These are phyloP conservation scores for Tribolium castaneum DNA, from an alignment of 1,140 invertebrate genomes.

Conservation along the genomic window DNA sequence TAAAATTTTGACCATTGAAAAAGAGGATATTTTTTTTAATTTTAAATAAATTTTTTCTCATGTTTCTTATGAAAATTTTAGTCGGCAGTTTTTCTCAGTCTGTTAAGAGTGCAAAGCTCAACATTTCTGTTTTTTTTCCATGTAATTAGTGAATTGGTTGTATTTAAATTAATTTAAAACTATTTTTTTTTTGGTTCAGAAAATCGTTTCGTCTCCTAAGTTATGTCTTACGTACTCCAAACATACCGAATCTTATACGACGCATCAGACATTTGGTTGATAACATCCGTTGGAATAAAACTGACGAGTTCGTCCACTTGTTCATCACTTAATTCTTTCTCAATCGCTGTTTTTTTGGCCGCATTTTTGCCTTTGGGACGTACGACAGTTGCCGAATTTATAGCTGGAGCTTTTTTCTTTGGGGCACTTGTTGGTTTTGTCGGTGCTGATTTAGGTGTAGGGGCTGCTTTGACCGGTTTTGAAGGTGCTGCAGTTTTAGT, in stretches of 20 bases:
- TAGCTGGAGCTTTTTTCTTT: constrained; percentile 62
- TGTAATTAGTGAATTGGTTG: no score
- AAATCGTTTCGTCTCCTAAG: no score
- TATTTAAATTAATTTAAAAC: no score
- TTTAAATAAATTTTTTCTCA: no score
- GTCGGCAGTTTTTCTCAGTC: no score
- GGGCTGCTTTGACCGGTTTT: constrained; percentile 69
- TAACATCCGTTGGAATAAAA: constrained; percentile 71
- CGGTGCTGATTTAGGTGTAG: constrained; percentile 45
- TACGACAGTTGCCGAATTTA: constrained; percentile 60
- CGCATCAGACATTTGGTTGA: constrained; percentile 77
- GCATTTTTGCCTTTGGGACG: constrained; percentile 57
- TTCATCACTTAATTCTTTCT: constrained; percentile 73
- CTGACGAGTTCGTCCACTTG: constrained; percentile 77
- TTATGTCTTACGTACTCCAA: no score
- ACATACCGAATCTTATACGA: constrained; percentile 85
- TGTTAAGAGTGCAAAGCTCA: no score
- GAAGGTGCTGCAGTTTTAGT: constrained; percentile 67
- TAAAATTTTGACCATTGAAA: no score
- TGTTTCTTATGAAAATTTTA: no score
- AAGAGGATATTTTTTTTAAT: no score
- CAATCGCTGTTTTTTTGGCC: constrained; percentile 61
- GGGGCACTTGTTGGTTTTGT: constrained; percentile 26
- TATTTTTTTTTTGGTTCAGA: no score
- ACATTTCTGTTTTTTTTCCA: no score